phyloP scores from a whole-genome alignment of 2,113 vertebrate species.

The Pampusana beccarii region DNA sequence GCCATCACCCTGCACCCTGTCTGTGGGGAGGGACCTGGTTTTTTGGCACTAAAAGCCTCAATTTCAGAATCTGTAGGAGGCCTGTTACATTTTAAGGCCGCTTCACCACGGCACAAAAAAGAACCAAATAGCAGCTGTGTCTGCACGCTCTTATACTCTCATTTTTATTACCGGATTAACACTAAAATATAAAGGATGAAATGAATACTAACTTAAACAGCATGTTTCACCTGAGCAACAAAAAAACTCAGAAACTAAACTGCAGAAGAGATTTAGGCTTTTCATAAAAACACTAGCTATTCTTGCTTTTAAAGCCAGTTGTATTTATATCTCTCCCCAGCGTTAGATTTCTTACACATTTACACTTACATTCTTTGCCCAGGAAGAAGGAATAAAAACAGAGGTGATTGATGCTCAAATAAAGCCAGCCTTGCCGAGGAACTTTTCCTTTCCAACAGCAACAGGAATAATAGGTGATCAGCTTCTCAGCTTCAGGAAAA shows the following conservation, averaged over 20 bases:
- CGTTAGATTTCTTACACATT: not conserved
- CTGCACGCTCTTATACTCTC: not conserved
- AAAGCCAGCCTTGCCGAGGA: slow-evolving; percentile 96
- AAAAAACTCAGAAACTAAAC: not conserved
- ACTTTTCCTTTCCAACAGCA: slow-evolving; percentile 98
- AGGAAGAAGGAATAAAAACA: slow-evolving; percentile 98
- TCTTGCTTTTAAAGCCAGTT: not conserved
- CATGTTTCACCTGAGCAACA: not conserved
- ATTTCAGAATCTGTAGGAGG: not conserved
- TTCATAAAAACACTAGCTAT: not conserved
- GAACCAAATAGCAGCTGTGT: not conserved
- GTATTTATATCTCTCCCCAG: not conserved
- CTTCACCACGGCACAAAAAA: not conserved
- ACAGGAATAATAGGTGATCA: slow-evolving; percentile 93
- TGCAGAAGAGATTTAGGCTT: not conserved
- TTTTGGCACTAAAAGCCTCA: not conserved
- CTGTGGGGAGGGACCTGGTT: not conserved
- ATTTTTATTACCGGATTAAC: not conserved
- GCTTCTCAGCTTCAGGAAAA: slow-evolving; percentile 90
- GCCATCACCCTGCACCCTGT: rapidly evolving
- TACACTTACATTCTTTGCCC: slow-evolving; percentile 91
- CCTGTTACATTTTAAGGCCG: not conserved
- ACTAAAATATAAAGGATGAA: not conserved
- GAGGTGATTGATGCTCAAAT: slow-evolving; percentile 95
- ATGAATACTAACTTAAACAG: not conserved